These are phyloP conservation scores for Liolophura sinensis DNA, from an alignment of 1,140 invertebrate species.

Conservation along the genomic window DNA sequence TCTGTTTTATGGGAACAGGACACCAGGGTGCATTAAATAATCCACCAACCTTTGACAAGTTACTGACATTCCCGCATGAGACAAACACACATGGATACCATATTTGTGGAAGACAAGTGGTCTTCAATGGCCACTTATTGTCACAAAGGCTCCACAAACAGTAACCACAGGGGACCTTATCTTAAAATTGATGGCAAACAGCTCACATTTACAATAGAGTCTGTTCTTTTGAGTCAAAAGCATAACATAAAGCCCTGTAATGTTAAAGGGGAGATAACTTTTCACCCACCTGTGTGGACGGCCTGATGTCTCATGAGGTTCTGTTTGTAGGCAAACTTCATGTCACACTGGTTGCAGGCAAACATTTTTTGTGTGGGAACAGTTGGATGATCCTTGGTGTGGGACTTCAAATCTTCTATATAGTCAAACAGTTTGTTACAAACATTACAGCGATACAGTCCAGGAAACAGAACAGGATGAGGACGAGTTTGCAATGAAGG, in stretches of 20 bases:
- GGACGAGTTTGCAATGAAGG: too few species aligned
- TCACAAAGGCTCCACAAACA: background rate
- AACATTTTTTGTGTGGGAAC: constrained; percentile 35
- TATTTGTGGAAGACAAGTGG: background rate
- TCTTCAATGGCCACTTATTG: background rate
- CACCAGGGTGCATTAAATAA: too few species aligned
- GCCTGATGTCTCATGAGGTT: constrained; percentile 51
- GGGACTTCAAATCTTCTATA: constrained; percentile 37
- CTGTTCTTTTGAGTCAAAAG: background rate
- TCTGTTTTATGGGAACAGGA: too few species aligned
- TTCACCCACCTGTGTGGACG: constrained; percentile 32
- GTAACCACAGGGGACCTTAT: background rate
- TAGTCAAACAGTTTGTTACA: constrained; percentile 55
- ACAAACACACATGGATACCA: too few species aligned
- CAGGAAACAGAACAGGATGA: constrained; percentile 15
- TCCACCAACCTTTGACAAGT: too few species aligned
- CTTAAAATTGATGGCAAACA: constrained; percentile 2
- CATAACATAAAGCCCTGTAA: background rate
- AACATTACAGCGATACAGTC: constrained; percentile 58
- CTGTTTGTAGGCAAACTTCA: constrained; percentile 51
- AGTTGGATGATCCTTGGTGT: constrained; percentile 22
- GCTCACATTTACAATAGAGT: background rate
- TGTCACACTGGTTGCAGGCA: constrained; percentile 52
- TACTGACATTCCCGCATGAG: too few species aligned
- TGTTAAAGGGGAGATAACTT: background rate